phyloP scores from a whole-genome alignment of 2,113 vertebrate genomes.

The Cranoglanis bouderius region DNA sequence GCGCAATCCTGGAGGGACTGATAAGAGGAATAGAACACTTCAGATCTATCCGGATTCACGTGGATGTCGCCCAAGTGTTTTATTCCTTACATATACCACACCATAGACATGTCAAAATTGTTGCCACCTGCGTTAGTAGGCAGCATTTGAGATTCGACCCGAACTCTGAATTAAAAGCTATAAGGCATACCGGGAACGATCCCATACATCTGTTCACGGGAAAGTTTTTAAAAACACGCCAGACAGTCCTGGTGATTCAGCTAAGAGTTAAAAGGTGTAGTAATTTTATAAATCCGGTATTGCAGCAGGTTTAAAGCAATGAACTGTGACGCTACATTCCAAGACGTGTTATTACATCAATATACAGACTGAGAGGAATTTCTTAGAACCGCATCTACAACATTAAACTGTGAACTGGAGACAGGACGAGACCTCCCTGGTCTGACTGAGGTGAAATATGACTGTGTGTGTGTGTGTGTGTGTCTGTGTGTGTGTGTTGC shows the following conservation, averaged over 20 bases:
- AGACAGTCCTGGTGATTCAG: not conserved
- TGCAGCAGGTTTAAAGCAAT: not conserved
- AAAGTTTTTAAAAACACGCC: not conserved
- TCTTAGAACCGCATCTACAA: not conserved
- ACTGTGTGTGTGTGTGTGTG: not conserved
- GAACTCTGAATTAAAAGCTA: too few species aligned
- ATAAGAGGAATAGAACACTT: too few species aligned
- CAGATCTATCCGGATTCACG: too few species aligned
- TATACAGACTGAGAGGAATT: not conserved
- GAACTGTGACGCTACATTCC: not conserved
- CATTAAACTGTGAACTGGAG: not conserved
- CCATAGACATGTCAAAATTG: too few species aligned
- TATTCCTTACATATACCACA: not conserved
- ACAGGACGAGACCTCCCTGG: not conserved
- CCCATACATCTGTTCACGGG: not conserved
- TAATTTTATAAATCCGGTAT: not conserved
- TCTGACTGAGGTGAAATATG: slow-evolving; percentile 2
- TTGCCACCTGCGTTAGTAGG: not conserved
- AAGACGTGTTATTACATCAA: not conserved
- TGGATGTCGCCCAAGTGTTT: too few species aligned
- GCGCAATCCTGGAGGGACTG: too few species aligned
- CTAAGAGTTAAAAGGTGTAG: not conserved
- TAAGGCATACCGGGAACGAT: not conserved
- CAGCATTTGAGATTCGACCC: not conserved
- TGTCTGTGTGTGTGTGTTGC: not conserved